phyloP scores from a whole-genome alignment of 2,113 vertebrate species.

The Takifugu flavidus region DNA sequence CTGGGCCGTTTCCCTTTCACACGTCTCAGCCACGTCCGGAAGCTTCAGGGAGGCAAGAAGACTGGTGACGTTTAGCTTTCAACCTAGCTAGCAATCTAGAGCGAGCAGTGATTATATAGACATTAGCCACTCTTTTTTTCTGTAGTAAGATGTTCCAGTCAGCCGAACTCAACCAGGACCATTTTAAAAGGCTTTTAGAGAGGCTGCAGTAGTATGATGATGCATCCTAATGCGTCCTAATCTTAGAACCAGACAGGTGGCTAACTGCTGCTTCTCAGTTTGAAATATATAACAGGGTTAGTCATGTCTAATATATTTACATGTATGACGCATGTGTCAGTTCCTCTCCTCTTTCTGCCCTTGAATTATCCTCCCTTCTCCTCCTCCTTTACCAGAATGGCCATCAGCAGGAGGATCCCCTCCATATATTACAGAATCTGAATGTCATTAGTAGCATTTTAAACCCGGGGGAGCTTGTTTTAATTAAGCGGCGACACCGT shows the following conservation, averaged over 20 bases:
- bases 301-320: too few species aligned
- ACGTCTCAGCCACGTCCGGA: constrained; percentile 43
- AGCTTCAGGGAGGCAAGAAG: constrained; percentile 7
- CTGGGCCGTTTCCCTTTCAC: constrained; percentile 47
- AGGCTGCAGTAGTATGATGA: too few species aligned
- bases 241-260: constrained; percentile 17
- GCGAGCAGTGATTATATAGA: too few species aligned
- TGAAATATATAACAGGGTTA: too few species aligned
- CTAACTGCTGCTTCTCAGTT: neutral
- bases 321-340: too few species aligned
- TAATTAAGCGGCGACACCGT: constrained; percentile 19
- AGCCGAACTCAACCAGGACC: neutral
- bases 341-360: too few species aligned
- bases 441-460: constrained; percentile 15
- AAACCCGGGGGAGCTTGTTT: constrained; percentile 18
- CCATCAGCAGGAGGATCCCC: too few species aligned
- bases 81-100: too few species aligned
- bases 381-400: too few species aligned
- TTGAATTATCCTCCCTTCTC: too few species aligned
- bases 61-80: neutral
- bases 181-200: too few species aligned
- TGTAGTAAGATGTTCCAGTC: neutral
- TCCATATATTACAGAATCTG: neutral
- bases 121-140: too few species aligned
- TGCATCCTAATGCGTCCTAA: neutral